Evolutionary conservation across 2,113 vertebrate genomes (phyloP), one percentile per base, ranked within the genome.

Genomic region (Seriola aureovittata): DNA sequence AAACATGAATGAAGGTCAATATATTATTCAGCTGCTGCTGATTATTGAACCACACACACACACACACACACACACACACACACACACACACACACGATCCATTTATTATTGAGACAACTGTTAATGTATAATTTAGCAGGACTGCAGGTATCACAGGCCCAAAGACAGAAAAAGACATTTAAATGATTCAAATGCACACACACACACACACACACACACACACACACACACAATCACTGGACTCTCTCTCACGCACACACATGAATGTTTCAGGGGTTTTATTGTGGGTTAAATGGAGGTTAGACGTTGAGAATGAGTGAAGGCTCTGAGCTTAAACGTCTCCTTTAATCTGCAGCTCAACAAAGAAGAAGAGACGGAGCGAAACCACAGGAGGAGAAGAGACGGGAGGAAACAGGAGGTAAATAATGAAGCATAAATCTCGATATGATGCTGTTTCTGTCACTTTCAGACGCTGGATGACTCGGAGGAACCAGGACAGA

Each of bases 51-150:
- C 21, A 68, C 78, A 38, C 65, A 44, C 71, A 57, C 75, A 63
- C 36, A 74, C 40, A 65, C 29, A 63, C 54, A 55, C 50, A 58
- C 17, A 50, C 64, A 62, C 55, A 75, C 34, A 40, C 40, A 74
- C 46, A 54, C 48, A 60, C 42, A 74, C 38, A 60, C 36, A 54
- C 66, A 64, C 60, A 71, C 23, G 69, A 0, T 13, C 11, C 58
- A 91, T 91, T 71, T 71, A 91, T 91, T 81, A 91, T 93, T 86
- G 64, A 90, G 71, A 44, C 21, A 3, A 63, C 60, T 66, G 83
- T 81, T 80, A 40, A 84, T 87, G 83, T 80, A 85, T 91, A 80
- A 91, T 90, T 91, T 5, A 92, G 58, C 40, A 57, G 25, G 64
- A 68, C 73, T 80, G 83, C 50, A 89, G 85, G 84, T 91, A 90